A percentile compares a stretch with the other conserved stretches of the same genome.
phyloP scores from a whole-genome alignment of 2,113 vertebrate genomes.

The Puntigrus tetrazona region DNA sequence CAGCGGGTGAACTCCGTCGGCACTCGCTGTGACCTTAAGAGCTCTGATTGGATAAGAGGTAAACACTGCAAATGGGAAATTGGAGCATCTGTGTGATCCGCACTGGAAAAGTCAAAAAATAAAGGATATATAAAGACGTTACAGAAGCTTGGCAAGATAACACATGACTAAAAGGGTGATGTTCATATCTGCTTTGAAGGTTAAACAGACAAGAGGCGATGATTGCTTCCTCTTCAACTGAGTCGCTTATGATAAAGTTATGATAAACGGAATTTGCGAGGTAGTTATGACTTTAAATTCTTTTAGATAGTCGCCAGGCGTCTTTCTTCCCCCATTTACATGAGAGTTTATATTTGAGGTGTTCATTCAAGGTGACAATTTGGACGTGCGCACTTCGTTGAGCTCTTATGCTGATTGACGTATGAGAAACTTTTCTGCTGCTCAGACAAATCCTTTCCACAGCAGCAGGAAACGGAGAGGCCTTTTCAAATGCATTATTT shows the following conservation, averaged over 20 bases:
- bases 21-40: not conserved
- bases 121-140: not conserved
- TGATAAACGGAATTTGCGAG: not conserved
- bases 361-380: constrained; percentile 45
- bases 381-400: constrained; percentile 4
- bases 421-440: constrained; percentile 48
- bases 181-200: constrained; percentile 9
- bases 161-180: constrained; percentile 2
- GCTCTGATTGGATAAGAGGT: constrained; percentile 15
- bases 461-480: constrained; percentile 32
- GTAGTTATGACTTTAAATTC: not conserved
- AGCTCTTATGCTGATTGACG: constrained; percentile 44
- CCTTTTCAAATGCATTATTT: constrained; percentile 52
- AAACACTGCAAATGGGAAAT: constrained; percentile 22
- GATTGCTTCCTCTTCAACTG: not conserved
- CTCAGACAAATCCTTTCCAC: constrained; percentile 44
- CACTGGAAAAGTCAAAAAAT: not conserved
- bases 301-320: not conserved
- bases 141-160: not conserved
- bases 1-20: not conserved
- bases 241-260: constrained; percentile 13
- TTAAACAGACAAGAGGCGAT: constrained; percentile 3
- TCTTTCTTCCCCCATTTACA: not conserved
- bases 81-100: not conserved
- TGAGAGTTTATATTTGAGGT: not conserved